Evolutionary conservation across 1,140 invertebrate species (phyloP).

Genomic region (Dufourea novaeangliae): DNA sequence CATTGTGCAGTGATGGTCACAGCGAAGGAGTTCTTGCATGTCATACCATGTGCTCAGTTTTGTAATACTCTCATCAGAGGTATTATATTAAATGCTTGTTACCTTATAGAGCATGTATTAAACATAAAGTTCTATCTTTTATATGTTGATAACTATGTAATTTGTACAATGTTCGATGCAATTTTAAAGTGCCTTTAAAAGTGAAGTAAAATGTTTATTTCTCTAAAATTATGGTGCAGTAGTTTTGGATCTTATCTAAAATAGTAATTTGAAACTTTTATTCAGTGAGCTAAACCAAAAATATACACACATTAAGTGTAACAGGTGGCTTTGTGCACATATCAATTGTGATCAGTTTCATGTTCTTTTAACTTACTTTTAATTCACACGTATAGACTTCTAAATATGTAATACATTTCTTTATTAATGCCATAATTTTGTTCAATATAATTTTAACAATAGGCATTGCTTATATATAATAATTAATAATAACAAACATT

Average conservation of each 20-base stretch:
- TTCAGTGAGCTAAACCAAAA: background rate
- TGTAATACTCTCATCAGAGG: conserved; percentile 28
- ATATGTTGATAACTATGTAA: background rate
- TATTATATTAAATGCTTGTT: conserved; percentile 34
- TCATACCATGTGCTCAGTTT: conserved; percentile 39
- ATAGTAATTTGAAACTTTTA: background rate
- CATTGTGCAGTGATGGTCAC: conserved; percentile 17
- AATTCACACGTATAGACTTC: background rate
- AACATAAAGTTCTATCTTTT: conserved; percentile 2
- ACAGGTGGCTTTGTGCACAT: conserved; percentile 26
- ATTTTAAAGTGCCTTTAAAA: too few species aligned
- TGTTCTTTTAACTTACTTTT: background rate
- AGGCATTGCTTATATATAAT: background rate
- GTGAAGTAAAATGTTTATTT: background rate
- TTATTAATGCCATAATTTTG: background rate
- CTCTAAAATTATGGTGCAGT: background rate
- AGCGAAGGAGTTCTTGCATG: conserved; percentile 37
- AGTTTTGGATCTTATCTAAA: background rate
- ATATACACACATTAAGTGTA: background rate
- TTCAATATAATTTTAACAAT: background rate
- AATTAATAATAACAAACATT: background rate
- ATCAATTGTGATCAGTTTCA: conserved; percentile 4
- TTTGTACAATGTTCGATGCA: background rate
- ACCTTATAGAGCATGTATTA: background rate
- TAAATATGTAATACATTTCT: background rate